Percentiles rank a stretch among this genome's conserved stretches.
These are phyloP conservation scores for Epizoanthus illoricatus DNA, from an alignment of 92 coral and sea anemone species.

Conservation along the genomic window DNA sequence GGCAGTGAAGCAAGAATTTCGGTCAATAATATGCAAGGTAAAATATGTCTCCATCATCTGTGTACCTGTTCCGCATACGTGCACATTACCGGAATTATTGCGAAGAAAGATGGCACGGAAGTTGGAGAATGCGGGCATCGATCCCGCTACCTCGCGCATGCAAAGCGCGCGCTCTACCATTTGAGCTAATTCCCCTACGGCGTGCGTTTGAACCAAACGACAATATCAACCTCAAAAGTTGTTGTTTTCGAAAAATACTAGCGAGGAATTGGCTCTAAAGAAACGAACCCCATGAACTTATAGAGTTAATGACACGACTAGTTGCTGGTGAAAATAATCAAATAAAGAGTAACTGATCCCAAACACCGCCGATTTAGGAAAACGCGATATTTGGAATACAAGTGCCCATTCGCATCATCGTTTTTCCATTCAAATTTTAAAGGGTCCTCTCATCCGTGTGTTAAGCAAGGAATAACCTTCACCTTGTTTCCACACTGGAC, in stretches of 20 bases:
- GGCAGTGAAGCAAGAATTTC: not conserved
- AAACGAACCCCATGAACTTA: slow-evolving; percentile 14
- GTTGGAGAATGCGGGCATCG: slow-evolving; percentile 65
- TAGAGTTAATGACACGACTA: slow-evolving; percentile 28
- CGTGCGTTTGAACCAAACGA: slow-evolving; percentile 29
- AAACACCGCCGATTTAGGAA: not conserved
- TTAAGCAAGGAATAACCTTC: slow-evolving; percentile 3
- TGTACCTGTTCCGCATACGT: slow-evolving; percentile 27
- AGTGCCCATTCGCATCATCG: slow-evolving; percentile 3
- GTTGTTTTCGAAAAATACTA: slow-evolving; percentile 25
- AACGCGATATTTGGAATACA: not conserved
- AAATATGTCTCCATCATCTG: slow-evolving; percentile 22
- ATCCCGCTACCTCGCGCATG: slow-evolving; percentile 71
- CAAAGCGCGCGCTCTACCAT: slow-evolving; percentile 66
- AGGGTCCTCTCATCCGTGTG: not conserved
- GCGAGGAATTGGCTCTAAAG: slow-evolving; percentile 29
- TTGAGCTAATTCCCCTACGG: slow-evolving; percentile 62
- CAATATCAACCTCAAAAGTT: slow-evolving; percentile 30
- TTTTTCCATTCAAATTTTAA: slow-evolving; percentile 1
- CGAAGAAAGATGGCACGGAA: slow-evolving; percentile 26
- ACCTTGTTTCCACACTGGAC: slow-evolving; percentile 5
- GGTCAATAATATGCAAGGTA: slow-evolving; percentile 27
- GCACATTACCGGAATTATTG: slow-evolving; percentile 23
- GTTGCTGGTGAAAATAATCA: slow-evolving; percentile 3
- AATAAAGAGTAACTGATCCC: not conserved